phyloP scores from a whole-genome alignment of 2,113 vertebrate genomes.

The Ovis aries region DNA sequence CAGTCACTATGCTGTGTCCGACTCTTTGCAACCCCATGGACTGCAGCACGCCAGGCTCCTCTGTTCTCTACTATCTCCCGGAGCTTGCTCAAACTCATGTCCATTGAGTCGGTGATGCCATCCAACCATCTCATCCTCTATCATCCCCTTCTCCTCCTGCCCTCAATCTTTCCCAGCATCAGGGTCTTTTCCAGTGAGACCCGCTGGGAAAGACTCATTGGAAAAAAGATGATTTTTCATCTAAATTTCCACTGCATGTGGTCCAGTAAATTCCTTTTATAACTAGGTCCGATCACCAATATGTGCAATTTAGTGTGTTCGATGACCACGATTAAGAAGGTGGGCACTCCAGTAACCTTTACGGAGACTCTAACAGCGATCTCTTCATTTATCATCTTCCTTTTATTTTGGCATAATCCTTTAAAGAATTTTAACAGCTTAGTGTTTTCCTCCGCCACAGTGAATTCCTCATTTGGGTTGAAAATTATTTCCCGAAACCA shows the following conservation, averaged over 20 bases:
- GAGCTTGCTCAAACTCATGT: neutral
- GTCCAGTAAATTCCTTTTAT: neutral
- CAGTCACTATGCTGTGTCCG: fast-evolving
- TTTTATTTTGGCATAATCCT: neutral
- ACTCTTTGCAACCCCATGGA: neutral
- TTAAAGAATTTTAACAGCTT: neutral
- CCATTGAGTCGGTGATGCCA: neutral
- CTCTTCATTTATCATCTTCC: neutral
- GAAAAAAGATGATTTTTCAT: too few relatives aligned
- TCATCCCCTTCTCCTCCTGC: neutral
- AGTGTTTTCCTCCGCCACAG: too few relatives aligned
- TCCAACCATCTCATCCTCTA: neutral
- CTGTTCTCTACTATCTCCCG: neutral
- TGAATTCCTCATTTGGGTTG: neutral
- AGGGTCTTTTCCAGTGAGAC: neutral
- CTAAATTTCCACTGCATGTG: neutral
- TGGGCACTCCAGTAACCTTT: neutral
- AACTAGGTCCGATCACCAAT: neutral
- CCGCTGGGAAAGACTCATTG: neutral
- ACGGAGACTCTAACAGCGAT: fast-evolving
- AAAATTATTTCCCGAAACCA: neutral
- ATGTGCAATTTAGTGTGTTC: fast-evolving
- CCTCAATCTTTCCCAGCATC: neutral
- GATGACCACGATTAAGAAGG: fast-evolving
- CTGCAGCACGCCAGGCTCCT: fast-evolving